Evolutionary conservation across 2,888 invertebrate genomes (phyloP).

Genomic region (Ceriagrion tenellum): DNA sequence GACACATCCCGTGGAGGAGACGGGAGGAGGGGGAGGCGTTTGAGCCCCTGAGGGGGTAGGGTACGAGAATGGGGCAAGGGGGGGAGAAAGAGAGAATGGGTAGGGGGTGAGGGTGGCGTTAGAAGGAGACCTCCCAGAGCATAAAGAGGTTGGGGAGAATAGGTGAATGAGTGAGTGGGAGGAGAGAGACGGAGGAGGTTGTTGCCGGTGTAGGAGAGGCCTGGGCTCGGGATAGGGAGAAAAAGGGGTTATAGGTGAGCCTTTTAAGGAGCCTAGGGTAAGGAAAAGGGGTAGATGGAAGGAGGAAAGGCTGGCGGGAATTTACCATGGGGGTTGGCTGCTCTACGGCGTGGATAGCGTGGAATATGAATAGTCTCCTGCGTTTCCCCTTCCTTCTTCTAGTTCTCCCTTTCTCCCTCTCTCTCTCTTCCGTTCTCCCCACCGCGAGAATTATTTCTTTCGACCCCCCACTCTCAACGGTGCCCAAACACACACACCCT

Average conservation of each 20-base stretch:
- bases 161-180: constrained; percentile 39
- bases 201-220: not conserved
- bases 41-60: constrained; percentile 55
- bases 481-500: not conserved
- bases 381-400: too few species aligned
- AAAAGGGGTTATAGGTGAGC: constrained; percentile 25
- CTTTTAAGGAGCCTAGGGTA: constrained; percentile 38
- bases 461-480: not conserved
- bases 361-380: constrained; percentile 51
- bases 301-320: not conserved
- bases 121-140: not conserved
- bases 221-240: not conserved
- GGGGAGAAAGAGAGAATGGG: not conserved
- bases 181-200: not conserved
- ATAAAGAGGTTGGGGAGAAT: not conserved
- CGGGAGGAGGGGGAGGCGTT: not conserved
- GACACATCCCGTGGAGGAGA: constrained; percentile 36
- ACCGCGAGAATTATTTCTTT: not conserved
- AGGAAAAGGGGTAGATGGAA: not conserved
- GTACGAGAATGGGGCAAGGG: not conserved
- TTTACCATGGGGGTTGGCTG: not conserved
- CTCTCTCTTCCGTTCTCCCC: not conserved
- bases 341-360: constrained; percentile 24
- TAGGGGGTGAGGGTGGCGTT: not conserved
- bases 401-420: not conserved